phyloP scores from a whole-genome alignment of 2,113 vertebrate genomes.

The Tursiops truncatus region DNA sequence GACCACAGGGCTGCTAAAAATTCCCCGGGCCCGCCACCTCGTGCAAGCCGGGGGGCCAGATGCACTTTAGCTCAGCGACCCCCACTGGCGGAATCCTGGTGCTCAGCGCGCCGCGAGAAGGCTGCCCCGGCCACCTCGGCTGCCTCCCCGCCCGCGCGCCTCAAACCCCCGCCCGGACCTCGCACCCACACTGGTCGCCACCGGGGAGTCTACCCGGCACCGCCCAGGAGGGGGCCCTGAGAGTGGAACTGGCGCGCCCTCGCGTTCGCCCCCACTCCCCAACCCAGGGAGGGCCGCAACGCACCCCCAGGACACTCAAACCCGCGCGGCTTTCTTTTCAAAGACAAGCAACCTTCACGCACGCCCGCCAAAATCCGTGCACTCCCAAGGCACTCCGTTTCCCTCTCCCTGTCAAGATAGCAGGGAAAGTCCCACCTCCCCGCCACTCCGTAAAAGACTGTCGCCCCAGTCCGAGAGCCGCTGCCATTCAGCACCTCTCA shows the following conservation, averaged over 20 bases:
- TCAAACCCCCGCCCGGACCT: background rate
- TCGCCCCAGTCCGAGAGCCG: background rate
- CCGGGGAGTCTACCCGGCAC: accelerated
- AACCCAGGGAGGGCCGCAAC: background rate
- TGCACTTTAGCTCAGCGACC: conserved; percentile 73
- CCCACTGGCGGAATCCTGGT: conserved; percentile 57
- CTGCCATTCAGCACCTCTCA: background rate
- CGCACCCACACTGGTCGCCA: background rate
- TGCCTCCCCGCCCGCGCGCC: background rate
- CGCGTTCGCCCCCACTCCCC: background rate
- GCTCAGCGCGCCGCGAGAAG: background rate
- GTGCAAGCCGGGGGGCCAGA: background rate
- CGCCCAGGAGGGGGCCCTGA: accelerated
- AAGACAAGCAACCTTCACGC: background rate
- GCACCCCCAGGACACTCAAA: background rate
- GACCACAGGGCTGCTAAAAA: conserved; percentile 15
- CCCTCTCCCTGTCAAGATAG: background rate
- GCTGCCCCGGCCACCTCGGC: background rate
- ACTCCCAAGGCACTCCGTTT: background rate
- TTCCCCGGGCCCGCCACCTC: background rate
- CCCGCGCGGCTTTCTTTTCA: conserved; percentile 11
- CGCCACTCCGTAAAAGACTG: background rate
- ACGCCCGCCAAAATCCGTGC: background rate
- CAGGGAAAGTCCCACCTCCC: background rate
- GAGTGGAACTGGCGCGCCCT: background rate